Percentiles rank a stretch among this genome's conserved stretches.
phyloP scores from a whole-genome alignment of 2,113 vertebrate species.

The Leucopternis melanops region DNA sequence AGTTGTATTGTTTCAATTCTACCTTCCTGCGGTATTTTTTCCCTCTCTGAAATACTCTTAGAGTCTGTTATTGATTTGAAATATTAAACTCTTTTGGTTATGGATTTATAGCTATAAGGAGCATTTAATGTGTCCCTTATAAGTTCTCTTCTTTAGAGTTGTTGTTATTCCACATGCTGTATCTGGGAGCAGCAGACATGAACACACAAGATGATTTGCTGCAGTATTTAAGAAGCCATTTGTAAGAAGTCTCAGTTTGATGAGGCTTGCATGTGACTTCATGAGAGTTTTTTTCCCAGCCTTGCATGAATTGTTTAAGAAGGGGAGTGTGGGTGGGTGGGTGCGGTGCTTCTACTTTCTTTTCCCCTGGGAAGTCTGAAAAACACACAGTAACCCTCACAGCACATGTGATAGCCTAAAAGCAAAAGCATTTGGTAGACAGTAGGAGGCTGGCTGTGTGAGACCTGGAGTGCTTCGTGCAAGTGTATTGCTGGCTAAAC shows the following conservation, averaged over 20 bases:
- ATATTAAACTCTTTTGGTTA: constrained; percentile 13
- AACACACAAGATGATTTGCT: background rate
- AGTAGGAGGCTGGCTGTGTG: background rate
- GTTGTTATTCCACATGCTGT: background rate
- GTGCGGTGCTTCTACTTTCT: background rate
- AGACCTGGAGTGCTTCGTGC: background rate
- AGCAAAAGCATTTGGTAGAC: background rate
- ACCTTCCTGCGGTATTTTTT: constrained; percentile 19
- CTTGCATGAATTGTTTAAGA: background rate
- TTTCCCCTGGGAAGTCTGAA: background rate
- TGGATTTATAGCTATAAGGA: constrained; percentile 30
- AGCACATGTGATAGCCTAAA: background rate
- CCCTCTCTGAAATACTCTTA: background rate
- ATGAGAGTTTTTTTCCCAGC: background rate
- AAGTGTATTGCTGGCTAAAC: background rate
- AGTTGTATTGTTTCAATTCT: constrained; percentile 35
- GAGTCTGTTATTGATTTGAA: constrained; percentile 24
- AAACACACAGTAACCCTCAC: background rate
- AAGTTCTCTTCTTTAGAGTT: background rate
- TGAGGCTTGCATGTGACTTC: background rate
- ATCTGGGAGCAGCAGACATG: background rate
- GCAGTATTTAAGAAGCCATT: background rate
- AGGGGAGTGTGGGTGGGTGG: background rate
- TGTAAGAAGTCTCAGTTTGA: background rate
- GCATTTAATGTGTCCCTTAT: background rate